A percentile compares a stretch with the other conserved stretches of the same genome.
phyloP scores from a whole-genome alignment of 2,113 vertebrate genomes.

The Podocnemis expansa region DNA sequence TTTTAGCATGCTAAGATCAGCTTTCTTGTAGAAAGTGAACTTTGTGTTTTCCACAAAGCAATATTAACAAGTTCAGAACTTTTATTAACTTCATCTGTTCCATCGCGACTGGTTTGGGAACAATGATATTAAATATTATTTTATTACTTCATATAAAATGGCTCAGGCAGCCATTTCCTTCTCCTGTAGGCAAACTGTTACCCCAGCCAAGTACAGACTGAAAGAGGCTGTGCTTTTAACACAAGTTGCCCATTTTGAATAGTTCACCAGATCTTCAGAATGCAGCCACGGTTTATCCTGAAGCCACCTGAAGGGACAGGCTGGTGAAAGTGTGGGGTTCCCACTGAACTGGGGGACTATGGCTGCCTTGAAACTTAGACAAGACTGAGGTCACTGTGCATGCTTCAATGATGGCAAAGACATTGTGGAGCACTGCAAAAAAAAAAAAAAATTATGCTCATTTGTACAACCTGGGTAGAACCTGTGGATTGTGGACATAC shows the following conservation, averaged over 20 bases:
- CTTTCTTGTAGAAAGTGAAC: slow-evolving; percentile 50
- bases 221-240: neutral
- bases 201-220: neutral
- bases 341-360: neutral
- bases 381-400: rapidly evolving
- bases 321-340: neutral
- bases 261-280: neutral
- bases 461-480: neutral
- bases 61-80: neutral
- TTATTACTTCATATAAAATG: slow-evolving; percentile 40
- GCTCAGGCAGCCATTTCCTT: slow-evolving; percentile 12
- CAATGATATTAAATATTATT: slow-evolving; percentile 23
- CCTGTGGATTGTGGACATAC: neutral
- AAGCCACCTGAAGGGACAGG: neutral
- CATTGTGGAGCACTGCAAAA: neutral
- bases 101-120: neutral
- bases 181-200: neutral
- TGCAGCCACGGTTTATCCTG: neutral
- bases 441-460: too few relatives aligned
- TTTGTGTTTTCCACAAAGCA: neutral
- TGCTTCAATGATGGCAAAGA: neutral
- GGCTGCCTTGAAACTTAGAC: neutral
- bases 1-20: slow-evolving; percentile 35
- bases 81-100: slow-evolving; percentile 58
- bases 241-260: neutral